Evolutionary conservation across 2,797 vertebrate species (phyloP), one percentile per base, ranked within the genome.

Genomic region (Peromyscus melanophrys): DNA sequence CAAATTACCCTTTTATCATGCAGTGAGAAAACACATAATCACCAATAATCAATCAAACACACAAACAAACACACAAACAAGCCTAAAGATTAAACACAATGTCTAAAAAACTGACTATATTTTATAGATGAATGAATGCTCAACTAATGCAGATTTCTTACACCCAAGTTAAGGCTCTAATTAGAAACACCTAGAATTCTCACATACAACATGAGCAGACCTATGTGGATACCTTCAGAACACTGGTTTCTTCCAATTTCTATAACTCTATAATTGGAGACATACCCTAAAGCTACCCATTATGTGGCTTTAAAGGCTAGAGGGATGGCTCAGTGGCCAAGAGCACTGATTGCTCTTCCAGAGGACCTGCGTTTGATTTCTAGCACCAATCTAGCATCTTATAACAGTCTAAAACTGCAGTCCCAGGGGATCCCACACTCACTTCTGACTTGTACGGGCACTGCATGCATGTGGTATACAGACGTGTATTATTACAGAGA

Each of bases 1-100:
- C 11, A 87, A n/a, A 94, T 96, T 92, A 87, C 17, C 34, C 7
- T 89, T 80, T 63, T 80, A 43, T 89, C n/a, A 76, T 84, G 61
- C 25, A 88, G 19, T 65, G 27, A 90, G 31, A 14, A 95, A 92
- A 23, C 73, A 95, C n/a, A 76, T 34, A 31, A 85, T 67, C 82
- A 49, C 31, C 43, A 67, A 49, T 85, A 52, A 86, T 69, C 46
- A 86, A 86, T 52, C 43, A 86, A 69, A 43, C 17, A 76, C 11
- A 61, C 11, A 87, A 89, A 71, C 19, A 46, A 34, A 63, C 31
- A 46, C 27, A 59, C 27, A 21, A 59, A 75, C 37, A 90, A 80
- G 81, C 1, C 37, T 65, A 31, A 69, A 71, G 78, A 76, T 92
- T 46, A 75, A 89, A 83, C 10, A 12, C 63, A 69, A 93, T 67